Evolutionary conservation across 2,797 vertebrate species (phyloP).

Genomic region (Pseudomugil gertrudae): DNA sequence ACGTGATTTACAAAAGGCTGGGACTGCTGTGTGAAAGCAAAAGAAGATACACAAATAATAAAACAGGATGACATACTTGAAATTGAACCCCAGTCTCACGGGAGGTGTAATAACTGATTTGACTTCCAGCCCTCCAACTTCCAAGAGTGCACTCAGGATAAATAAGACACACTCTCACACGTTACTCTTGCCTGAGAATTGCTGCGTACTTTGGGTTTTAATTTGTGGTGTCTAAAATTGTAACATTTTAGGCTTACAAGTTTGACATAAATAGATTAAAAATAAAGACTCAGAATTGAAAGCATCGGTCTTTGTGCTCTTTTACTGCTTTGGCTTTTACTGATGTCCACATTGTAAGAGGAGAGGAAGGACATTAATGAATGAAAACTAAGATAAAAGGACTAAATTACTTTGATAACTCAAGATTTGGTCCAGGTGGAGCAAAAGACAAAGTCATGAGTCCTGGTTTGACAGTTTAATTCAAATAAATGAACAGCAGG

Average conservation of each 20-base stretch:
- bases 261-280: not conserved
- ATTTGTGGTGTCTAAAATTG: not conserved
- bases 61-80: not conserved
- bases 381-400: slow-evolving; percentile 17
- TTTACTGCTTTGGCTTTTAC: not conserved
- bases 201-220: not conserved
- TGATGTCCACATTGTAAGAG: slow-evolving; percentile 4
- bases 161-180: not conserved
- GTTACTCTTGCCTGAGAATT: not conserved
- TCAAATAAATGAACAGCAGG: slow-evolving; percentile 72
- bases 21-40: not conserved
- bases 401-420: slow-evolving; percentile 40
- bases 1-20: not conserved
- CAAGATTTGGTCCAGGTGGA: slow-evolving; percentile 19
- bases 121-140: not conserved
- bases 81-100: not conserved
- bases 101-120: not conserved
- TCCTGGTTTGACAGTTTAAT: slow-evolving; percentile 49
- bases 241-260: not conserved
- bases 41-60: not conserved
- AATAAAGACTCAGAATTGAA: not conserved
- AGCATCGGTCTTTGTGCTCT: not conserved
- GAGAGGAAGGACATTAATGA: slow-evolving; percentile 9
- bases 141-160: not conserved
- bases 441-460: slow-evolving; percentile 48